Evolutionary conservation across 2,113 vertebrate species (phyloP).

Genomic region (Nesogale talazaci): DNA sequence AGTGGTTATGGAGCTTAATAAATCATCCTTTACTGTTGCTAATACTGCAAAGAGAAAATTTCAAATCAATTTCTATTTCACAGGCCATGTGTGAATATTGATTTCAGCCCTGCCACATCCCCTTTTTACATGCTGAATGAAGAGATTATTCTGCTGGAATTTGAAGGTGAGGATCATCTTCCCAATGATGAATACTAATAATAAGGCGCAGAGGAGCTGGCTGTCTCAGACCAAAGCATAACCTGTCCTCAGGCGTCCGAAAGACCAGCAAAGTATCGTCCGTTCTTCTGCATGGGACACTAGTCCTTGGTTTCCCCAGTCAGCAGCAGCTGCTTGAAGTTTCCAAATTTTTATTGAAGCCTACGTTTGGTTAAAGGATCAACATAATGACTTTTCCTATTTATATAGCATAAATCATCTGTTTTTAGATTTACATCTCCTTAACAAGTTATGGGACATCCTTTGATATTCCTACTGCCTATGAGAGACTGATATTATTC

Average conservation of each 20-base stretch:
- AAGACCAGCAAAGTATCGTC: constrained; percentile 41
- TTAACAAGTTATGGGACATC: not conserved
- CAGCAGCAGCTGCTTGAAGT: constrained; percentile 39
- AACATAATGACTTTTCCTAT: not conserved
- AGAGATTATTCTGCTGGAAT: constrained; percentile 22
- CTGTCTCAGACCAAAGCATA: not conserved
- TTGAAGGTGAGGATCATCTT: not conserved
- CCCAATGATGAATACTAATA: not conserved
- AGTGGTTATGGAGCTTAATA: not conserved
- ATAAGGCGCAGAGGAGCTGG: not conserved
- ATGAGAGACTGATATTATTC: not conserved
- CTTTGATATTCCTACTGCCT: not conserved
- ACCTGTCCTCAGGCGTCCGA: not conserved
- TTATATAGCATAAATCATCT: not conserved
- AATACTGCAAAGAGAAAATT: constrained; percentile 35
- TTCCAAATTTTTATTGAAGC: constrained; percentile 37
- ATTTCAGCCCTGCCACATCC: constrained; percentile 65
- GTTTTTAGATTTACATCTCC: not conserved
- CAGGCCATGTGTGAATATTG: constrained; percentile 64
- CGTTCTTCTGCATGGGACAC: not conserved
- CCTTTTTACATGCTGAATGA: not conserved
- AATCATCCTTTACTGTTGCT: constrained; percentile 56
- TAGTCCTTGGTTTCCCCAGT: not conserved
- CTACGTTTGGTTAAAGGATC: not conserved
- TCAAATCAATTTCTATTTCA: constrained; percentile 59